A percentile compares a stretch with the other conserved stretches of the same genome.
phyloP scores from a whole-genome alignment of 2,113 vertebrate species.

The Chunga burmeisteri region DNA sequence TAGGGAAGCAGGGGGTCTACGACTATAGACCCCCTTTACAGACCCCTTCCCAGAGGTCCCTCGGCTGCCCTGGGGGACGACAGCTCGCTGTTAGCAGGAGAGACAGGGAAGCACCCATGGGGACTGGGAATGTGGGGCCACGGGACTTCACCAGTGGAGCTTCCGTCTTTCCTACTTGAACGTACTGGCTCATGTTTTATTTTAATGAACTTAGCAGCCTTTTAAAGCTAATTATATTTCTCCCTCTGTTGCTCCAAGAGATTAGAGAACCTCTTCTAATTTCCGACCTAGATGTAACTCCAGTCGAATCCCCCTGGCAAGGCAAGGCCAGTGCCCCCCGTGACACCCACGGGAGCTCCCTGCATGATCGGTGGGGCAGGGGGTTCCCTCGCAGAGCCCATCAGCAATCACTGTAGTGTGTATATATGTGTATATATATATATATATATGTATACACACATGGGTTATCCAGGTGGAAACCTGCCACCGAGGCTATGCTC shows the following conservation, averaged over 20 bases:
- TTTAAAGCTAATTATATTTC: conserved; percentile 7
- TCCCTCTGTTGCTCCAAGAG: neutral
- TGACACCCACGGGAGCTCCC: accelerated
- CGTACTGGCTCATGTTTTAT: accelerated
- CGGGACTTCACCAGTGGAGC: neutral
- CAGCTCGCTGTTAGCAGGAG: neutral
- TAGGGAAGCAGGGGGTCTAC: too few species aligned
- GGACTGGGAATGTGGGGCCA: neutral
- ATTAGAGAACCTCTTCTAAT: neutral
- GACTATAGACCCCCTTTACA: neutral
- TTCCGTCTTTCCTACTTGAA: neutral
- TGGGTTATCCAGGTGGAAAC: neutral
- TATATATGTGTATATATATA: accelerated
- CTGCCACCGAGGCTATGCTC: accelerated
- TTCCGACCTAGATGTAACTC: neutral
- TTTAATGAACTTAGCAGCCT: neutral
- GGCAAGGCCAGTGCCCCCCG: neutral
- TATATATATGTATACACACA: too few species aligned
- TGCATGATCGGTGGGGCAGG: neutral
- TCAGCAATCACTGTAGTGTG: accelerated
- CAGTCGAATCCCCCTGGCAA: neutral
- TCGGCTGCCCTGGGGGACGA: accelerated
- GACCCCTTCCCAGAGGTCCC: neutral
- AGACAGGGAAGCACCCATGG: neutral
- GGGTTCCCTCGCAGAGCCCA: neutral